phyloP scores from a whole-genome alignment of 2,797 vertebrate genomes.

The Pangasius macronema region DNA sequence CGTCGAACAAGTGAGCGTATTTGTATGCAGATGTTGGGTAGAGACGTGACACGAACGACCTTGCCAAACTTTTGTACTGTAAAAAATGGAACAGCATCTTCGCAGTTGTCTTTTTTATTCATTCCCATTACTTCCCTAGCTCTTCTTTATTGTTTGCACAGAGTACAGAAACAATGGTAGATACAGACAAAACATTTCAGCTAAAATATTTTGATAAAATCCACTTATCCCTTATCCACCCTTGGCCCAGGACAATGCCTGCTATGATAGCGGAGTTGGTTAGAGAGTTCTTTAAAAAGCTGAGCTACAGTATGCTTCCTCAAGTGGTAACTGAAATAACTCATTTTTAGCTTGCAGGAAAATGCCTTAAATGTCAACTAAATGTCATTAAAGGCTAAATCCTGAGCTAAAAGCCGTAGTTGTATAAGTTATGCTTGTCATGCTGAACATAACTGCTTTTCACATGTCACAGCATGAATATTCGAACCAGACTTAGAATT shows the following conservation, averaged over 20 bases:
- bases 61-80: conserved; percentile 79
- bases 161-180: background rate
- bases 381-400: conserved; percentile 33
- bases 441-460: background rate
- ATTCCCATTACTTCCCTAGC: conserved; percentile 53
- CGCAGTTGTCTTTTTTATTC: conserved; percentile 46
- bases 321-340: background rate
- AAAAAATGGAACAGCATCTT: conserved; percentile 69
- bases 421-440: conserved; percentile 16
- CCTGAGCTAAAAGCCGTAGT: background rate
- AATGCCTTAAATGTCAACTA: conserved; percentile 27
- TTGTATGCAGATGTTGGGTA: conserved; percentile 77
- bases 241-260: background rate
- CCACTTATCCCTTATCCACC: background rate
- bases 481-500: background rate
- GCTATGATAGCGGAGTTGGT: background rate
- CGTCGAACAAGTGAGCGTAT: conserved; percentile 79
- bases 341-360: background rate
- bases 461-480: conserved; percentile 1
- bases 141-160: background rate
- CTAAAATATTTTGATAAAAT: background rate
- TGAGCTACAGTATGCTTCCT: background rate
- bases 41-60: conserved; percentile 71
- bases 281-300: background rate
- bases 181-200: conserved; percentile 10